Evolutionary conservation across 2,888 invertebrate species (phyloP), one percentile per base, ranked within the genome.

Genomic region (Anthrax anthrax): DNA sequence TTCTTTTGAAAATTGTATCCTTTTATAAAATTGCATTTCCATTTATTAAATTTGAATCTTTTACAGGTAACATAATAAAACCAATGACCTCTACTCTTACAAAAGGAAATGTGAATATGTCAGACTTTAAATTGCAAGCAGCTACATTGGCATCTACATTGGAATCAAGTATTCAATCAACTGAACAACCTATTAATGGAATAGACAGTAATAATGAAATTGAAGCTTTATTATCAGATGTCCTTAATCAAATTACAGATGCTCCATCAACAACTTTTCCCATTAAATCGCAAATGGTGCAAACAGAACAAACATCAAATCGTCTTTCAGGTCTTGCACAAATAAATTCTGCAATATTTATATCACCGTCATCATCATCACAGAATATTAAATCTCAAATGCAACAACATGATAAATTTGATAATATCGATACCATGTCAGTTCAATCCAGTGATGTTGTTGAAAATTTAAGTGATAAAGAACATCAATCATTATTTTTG

Each of bases 111-210:
- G 8, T 23, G 4, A 23, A 23, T 8, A 67, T 68, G 68, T 54
- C 56, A 18, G 60, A 67, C 43, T 68, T 63, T 51, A 61, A 63
- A 47, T 60, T 60, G 3, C 65, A 67, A 49, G 65, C 65, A 17
- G 68, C 68, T 3, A 69, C 68, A 0, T 60, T 67, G 0, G 69
- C 69, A 12, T 69, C 69, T 16, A 62, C 60, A 1, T 48, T 68
- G 9, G 63, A 65, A 14, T n/a, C n/a, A n/a, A 19, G 18, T 18
- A 32, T 17, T 16, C 18, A 27, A 13, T 4, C 32, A 14, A 12
- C 18, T 19, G 36, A 32, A 23, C 23, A 44, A 14, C 4, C 17
- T 17, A 36, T 23, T 14, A 40, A 18, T 16, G 42, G 29, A 18
- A 13, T 12, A 6, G 40, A 40, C 6, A 19, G 17, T 13, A 59